Base-by-base conservation (phyloP, 2,797 vertebrate genomes). In the Brachyrhaphis roseni region DNA sequence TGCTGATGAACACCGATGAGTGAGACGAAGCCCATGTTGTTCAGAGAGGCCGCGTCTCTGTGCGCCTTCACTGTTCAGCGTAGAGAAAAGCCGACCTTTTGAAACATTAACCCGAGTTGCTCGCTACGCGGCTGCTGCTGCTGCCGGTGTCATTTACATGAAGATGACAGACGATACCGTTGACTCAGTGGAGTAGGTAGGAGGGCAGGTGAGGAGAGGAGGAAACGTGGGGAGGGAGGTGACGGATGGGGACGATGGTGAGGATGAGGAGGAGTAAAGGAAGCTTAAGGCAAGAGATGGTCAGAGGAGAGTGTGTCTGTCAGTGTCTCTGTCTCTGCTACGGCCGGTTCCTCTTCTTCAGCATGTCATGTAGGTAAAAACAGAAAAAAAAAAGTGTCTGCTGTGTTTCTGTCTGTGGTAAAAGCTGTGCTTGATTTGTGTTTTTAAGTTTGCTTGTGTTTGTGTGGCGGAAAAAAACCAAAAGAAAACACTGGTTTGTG, bases 291-390 rank as follows among this genome's bases (percentile, higher is more conserved):
- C 87, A 55, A 95, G 92, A 91, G 90, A 98, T 98, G 97, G 95
- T 98, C 93, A 97, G 96, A 96, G 94, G 96, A 93, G 97, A 98
- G 94, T 98, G 97, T 97, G 89, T 98, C 87, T 98, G 97, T 94
- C 97, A 97, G 93, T 99, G 98, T 94, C 96, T 98, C 94, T 99
- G 98, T 94, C 88, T 98, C 93, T 99, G 97, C 95, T 96, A 96
- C 93, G 94, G 95, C 93, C 97, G 97, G 83, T 91, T 97, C 94
- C 71, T 98, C 93, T 94, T 98, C 92, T 98, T 97, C 97, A 97
- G 95, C 91, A 97, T 99, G 96, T 97, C 96, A 86, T 98, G 98
- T 99, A 98, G 96, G 98, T 98, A 96, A 78, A 49, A 43, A 72
- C 16, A 0, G 4, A 51, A 7, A 2, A 18, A 3, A 51, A 23